Evolutionary conservation across 2,113 vertebrate genomes (phyloP), one percentile per base, ranked within the genome.

Genomic region (Pelecanoides urinatrix): DNA sequence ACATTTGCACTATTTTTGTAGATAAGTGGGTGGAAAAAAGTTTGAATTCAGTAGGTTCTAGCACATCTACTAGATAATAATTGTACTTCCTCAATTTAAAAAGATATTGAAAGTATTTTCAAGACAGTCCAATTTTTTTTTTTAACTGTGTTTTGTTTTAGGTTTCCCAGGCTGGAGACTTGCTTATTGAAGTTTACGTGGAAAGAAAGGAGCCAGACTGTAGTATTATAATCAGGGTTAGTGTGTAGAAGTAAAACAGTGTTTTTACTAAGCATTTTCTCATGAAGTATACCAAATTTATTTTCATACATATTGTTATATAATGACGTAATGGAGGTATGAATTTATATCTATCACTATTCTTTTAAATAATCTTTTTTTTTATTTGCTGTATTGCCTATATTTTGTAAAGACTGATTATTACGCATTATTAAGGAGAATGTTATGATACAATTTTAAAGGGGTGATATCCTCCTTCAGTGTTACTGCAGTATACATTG

Each of bases 181-280:
- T 99, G 97, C 98, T 99, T 94, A 99, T 99, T 90, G 99, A 99
- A 97, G 99, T 99, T n/a, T 99, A 99, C 13, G 98, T 99, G 95
- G 99, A 99, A 97, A 99, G 97, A 95, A 99, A 98, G 90, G 98
- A 98, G 70, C 99, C 99, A 7, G 99, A 99, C 94, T 98, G 98
- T 91, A 99, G 99, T 97, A 98, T 99, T 97, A 99, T 99, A 98
- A 99, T 99, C 95, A 99, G 99, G 98, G 99, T 99, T 61, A 80
- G 97, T 92, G 17, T 67, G 30, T 45, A 63, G 55, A 87, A 90
- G 27, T 72, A 16, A 56, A 80, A 22, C 4, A 62, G 12, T 53
- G 21, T 42, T 79, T 84, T 92, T 68, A 42, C 42, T 30, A 72
- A 55, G 11, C 13, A 49, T 18, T 52, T 93, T 45, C 21, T 88